Base-by-base conservation (phyloP, 2,888 invertebrate genomes). In the Ochropacha duplaris region DNA sequence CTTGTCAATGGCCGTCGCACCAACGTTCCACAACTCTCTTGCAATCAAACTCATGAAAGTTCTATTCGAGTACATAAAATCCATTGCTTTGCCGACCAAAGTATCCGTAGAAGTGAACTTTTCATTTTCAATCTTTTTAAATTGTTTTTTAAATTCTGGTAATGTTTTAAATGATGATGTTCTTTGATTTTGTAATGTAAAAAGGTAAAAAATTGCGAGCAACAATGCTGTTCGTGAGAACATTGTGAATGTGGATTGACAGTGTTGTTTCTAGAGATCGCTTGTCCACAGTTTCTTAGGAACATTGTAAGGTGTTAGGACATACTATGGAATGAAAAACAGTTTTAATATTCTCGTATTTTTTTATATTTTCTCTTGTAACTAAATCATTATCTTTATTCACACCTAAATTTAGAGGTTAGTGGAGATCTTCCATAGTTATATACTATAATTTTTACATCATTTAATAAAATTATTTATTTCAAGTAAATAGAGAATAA, bases 21-120 rank as follows among this genome's bases (percentile, higher is more conserved):
- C 91, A 4, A 88, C 69, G 44, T 89, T 86, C 91, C 90, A 91
- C 12, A 91, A 62, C 54, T 90, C 90, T 36, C 84, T 73, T 0
- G 90, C 91, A 1, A 91, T 70, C 34, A 90, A 67, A 59, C 80
- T 85, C 90, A 91, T 89, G 6, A 91, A 65, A 0, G 89, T 88
- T 65, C 74, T 83, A 56, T 90, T 89, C 0, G 90, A 90, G 62
- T 90, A 86, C 1, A 89, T 80, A 4, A 89, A 86, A 60, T 90
- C 87, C 83, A 90, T 86, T 0, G 87, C 88, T 58, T 83, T 87
- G 0, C 89, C 88, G 1, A 89, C 86, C 9, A 86, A 58, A 0
- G 69, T 60, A 51, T 90, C 90, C 2, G 87, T 74, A 0, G 78
- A 69, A 24, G 65, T 81, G 49, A 79, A 79, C 0, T 72, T 59